A percentile compares a stretch with the other conserved stretches of the same genome.
Evolutionary conservation across 2,888 invertebrate species (phyloP).

Genomic region (Odiellus spinosus): DNA sequence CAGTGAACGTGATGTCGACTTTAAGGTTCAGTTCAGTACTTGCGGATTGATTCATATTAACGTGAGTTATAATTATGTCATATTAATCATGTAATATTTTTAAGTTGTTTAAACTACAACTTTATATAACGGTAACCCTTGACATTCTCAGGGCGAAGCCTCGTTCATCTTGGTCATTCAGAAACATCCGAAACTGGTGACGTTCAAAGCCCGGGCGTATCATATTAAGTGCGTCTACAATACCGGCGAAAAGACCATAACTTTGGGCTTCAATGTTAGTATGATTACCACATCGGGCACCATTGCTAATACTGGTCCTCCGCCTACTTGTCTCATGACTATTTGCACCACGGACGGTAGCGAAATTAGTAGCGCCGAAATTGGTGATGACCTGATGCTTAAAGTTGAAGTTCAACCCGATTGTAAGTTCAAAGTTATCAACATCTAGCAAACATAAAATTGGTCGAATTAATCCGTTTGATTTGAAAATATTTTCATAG

Average conservation of each 20-base stretch:
- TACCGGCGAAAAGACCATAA: constrained; percentile 81
- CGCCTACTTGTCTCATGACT: constrained; percentile 79
- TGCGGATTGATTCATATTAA: constrained; percentile 82
- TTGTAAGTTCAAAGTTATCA: constrained; percentile 30
- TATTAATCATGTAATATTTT: constrained; percentile 6
- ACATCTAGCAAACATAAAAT: too few relatives aligned
- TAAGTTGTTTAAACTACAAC: too few relatives aligned
- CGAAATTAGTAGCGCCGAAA: constrained; percentile 77
- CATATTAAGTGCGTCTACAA: constrained; percentile 90
- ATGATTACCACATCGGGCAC: constrained; percentile 90
- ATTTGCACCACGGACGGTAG: constrained; percentile 72
- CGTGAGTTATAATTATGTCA: constrained; percentile 36
- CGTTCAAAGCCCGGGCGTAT: constrained; percentile 86
- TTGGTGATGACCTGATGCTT: constrained; percentile 71
- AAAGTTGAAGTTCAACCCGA: constrained; percentile 67
- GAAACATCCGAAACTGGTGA: constrained; percentile 86
- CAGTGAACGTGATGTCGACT: constrained; percentile 42
- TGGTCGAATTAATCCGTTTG: too few relatives aligned
- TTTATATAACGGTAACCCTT: too few relatives aligned
- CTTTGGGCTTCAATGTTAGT: constrained; percentile 81
- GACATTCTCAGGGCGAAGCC: constrained; percentile 54
- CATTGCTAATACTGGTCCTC: constrained; percentile 85
- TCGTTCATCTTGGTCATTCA: constrained; percentile 88
- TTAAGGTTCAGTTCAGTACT: constrained; percentile 75
- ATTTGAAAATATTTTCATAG: too few relatives aligned